phyloP scores from a whole-genome alignment of 2,113 vertebrate species.

The Fulica atra region DNA sequence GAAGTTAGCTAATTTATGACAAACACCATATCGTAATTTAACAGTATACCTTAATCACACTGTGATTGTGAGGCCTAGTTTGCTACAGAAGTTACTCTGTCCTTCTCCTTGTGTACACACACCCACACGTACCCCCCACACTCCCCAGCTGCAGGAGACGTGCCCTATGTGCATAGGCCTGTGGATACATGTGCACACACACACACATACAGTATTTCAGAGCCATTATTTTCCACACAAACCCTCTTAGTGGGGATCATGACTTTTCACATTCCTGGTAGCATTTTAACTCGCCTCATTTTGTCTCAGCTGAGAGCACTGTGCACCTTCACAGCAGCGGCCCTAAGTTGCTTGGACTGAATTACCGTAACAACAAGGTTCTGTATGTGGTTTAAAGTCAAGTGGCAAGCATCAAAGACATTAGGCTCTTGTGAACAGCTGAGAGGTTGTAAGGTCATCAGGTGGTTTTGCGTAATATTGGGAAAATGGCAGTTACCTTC shows the following conservation, averaged over 20 bases:
- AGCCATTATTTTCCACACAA: neutral
- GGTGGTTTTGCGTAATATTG: neutral
- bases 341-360: neutral
- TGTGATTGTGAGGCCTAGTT: neutral
- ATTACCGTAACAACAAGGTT: neutral
- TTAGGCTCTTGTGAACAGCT: conserved; percentile 10
- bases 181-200: accelerated
- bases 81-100: neutral
- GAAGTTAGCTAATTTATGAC: neutral
- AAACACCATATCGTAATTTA: neutral
- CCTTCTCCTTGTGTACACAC: neutral
- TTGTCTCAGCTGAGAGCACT: conserved; percentile 12
- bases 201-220: neutral
- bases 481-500: neutral
- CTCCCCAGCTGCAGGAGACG: neutral
- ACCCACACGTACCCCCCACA: accelerated
- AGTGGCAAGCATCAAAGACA: neutral
- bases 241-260: neutral
- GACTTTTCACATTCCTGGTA: neutral
- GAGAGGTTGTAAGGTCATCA: neutral
- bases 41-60: neutral
- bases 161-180: neutral
- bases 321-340: conserved; percentile 6
- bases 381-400: neutral
- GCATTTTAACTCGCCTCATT: neutral